Conservation (phyloP, 2,797 vertebrate genomes). For the Galagoides demidoff region DNA sequence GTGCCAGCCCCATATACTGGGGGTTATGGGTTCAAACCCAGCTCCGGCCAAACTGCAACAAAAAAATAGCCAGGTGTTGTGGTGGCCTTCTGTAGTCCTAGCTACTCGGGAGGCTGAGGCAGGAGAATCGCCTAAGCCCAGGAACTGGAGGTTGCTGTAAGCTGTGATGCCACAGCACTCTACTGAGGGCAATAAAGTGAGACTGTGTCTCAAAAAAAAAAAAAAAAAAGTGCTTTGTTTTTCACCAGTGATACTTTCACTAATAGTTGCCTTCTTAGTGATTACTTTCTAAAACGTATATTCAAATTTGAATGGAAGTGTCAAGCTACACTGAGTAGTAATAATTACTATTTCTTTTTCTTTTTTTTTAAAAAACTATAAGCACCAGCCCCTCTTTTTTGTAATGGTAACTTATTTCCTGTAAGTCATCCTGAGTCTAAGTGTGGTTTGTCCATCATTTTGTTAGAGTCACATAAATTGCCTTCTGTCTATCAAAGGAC, state of each 20-base stretch:
- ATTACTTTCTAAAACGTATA: conserved; percentile 53
- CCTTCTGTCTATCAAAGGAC: not conserved
- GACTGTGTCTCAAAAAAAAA: too few relatives aligned
- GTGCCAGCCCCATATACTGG: too few relatives aligned
- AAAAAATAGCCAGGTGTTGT: too few relatives aligned
- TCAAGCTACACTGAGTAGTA: not conserved
- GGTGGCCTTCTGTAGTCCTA: too few relatives aligned
- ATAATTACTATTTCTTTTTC: not conserved
- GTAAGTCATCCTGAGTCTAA: not conserved
- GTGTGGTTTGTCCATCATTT: conserved; percentile 40
- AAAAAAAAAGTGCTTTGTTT: not conserved
- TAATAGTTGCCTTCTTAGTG: not conserved
- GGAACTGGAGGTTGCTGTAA: too few relatives aligned
- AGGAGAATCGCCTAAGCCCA: too few relatives aligned
- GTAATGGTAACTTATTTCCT: not conserved
- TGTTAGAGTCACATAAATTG: not conserved
- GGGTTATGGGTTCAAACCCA: too few relatives aligned
- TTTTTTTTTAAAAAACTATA: not conserved
- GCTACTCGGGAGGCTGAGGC: too few relatives aligned
- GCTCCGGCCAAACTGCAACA: too few relatives aligned
- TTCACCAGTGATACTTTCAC: conserved; percentile 1
- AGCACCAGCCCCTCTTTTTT: not conserved
- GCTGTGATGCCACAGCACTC: too few relatives aligned
- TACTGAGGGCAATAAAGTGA: too few relatives aligned
- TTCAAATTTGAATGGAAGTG: not conserved